Percentiles rank a stretch among this genome's conserved stretches.
These are phyloP conservation scores for Merluccius polli DNA, from an alignment of 2,797 vertebrate species.

Conservation along the genomic window DNA sequence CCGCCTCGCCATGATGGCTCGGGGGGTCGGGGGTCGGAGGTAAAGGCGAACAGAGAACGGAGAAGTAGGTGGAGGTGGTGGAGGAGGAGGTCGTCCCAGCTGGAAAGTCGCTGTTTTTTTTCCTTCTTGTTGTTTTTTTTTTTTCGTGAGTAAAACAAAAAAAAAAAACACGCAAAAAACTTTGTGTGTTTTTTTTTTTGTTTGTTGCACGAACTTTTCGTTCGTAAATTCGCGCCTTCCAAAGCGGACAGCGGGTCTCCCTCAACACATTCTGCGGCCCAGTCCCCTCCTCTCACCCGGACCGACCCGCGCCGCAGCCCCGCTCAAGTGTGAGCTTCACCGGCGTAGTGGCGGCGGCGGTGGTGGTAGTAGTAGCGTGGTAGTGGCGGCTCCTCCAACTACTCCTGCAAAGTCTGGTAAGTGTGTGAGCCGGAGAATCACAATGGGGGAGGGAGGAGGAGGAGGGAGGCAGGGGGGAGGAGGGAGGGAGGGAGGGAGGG, in stretches of 20 bases:
- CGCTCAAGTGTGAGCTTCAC: neutral
- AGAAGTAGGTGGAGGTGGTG: too few species aligned
- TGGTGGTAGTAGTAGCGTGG: too few species aligned
- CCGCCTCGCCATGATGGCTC: conserved; percentile 76
- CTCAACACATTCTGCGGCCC: too few species aligned
- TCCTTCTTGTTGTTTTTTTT: too few species aligned
- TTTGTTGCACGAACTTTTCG: too few species aligned
- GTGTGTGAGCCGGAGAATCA: neutral
- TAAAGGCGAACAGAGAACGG: too few species aligned
- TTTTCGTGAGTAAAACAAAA: too few species aligned
- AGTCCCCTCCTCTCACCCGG: too few species aligned
- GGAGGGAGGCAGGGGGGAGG: conserved; percentile 23
- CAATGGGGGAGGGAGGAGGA: conserved; percentile 51
- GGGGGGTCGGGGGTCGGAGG: conserved; percentile 18
- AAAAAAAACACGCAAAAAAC: too few species aligned
- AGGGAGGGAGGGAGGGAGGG: neutral
- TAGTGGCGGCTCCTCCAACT: neutral
- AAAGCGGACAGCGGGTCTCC: too few species aligned
- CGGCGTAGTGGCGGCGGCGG: neutral
- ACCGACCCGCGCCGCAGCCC: neutral
- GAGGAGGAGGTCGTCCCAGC: conserved; percentile 11
- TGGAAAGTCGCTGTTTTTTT: conserved; percentile 42
- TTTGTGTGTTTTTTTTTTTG: too few species aligned
- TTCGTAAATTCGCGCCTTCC: too few species aligned
- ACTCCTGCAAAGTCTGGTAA: neutral